Percentiles rank a stretch among this genome's conserved stretches.
Evolutionary conservation across 2,888 invertebrate species (phyloP).

Genomic region (Dorcus parallelipipedus): DNA sequence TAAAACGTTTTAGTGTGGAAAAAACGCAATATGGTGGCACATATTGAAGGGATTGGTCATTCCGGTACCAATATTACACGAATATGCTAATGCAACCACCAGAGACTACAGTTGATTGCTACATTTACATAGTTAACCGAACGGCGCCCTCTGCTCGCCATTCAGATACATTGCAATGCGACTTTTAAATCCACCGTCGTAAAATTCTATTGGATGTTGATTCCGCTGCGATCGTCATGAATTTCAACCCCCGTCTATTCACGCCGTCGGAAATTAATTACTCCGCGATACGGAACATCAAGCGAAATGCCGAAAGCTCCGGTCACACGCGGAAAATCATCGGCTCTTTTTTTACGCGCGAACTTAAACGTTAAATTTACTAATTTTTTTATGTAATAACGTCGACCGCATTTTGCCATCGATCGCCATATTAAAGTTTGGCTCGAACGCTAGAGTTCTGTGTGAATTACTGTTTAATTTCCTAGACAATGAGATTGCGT

Average conservation of each 20-base stretch:
- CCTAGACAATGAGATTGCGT: no score
- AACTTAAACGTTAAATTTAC: no score
- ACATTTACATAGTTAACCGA: conserved; percentile 39
- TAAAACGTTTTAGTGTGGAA: not conserved
- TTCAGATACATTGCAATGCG: conserved; percentile 25
- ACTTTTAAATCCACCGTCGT: conserved; percentile 30
- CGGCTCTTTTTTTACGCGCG: no score
- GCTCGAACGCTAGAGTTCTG: no score
- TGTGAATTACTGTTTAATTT: no score
- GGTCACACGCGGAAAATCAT: no score
- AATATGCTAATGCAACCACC: conserved; percentile 37
- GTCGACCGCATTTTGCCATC: no score
- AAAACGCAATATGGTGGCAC: conserved; percentile 28
- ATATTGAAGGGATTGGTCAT: conserved; percentile 37
- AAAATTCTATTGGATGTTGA: conserved; percentile 31
- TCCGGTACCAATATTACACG: conserved; percentile 35
- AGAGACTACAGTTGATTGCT: conserved; percentile 37
- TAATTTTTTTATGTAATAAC: no score
- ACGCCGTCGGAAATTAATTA: no score
- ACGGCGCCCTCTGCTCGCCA: conserved; percentile 28
- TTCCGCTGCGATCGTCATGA: conserved; percentile 19
- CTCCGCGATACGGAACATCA: no score
- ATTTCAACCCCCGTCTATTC: conserved; percentile 7
- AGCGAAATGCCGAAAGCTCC: no score
- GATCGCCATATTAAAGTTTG: no score